These are phyloP conservation scores for Noctua janthina DNA, from an alignment of 2,888 invertebrate genomes.

Conservation along the genomic window DNA sequence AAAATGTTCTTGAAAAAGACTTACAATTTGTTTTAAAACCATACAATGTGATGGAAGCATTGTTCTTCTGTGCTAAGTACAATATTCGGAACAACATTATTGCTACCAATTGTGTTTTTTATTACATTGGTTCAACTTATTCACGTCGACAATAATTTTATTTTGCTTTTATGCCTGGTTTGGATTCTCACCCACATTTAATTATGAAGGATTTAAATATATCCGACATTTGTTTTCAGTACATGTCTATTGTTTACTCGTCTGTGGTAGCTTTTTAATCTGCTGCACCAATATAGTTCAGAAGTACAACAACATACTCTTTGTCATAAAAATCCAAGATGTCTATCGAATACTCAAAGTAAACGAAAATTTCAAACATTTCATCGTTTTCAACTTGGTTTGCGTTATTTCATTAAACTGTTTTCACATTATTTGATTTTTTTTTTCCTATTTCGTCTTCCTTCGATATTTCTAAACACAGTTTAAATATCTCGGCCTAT, in stretches of 20 bases:
- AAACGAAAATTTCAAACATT: neutral
- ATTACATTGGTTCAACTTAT: neutral
- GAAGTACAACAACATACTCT: neutral
- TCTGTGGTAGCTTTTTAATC: slow-evolving; percentile 4
- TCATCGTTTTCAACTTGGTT: slow-evolving; percentile 4
- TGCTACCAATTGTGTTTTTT: slow-evolving; percentile 19
- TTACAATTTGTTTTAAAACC: slow-evolving; percentile 14
- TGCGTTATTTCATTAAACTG: neutral
- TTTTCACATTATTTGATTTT: neutral
- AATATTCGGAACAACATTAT: neutral
- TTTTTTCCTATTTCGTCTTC: neutral
- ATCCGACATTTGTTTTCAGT: neutral
- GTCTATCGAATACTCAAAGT: slow-evolving; percentile 22
- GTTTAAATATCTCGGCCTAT: neutral
- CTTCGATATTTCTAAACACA: neutral
- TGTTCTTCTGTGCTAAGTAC: slow-evolving; percentile 9
- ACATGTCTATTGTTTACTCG: neutral
- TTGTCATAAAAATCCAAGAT: slow-evolving; percentile 17
- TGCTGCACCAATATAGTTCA: slow-evolving; percentile 15
- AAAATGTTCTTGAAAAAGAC: neutral
- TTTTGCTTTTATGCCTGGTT: neutral
- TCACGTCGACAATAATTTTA: neutral
- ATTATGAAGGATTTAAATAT: neutral
- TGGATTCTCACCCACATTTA: neutral
- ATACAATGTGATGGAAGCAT: neutral